Evolutionary conservation across 1,140 invertebrate species (phyloP), one percentile per base, ranked within the genome.

Genomic region (Ectropis grisescens): DNA sequence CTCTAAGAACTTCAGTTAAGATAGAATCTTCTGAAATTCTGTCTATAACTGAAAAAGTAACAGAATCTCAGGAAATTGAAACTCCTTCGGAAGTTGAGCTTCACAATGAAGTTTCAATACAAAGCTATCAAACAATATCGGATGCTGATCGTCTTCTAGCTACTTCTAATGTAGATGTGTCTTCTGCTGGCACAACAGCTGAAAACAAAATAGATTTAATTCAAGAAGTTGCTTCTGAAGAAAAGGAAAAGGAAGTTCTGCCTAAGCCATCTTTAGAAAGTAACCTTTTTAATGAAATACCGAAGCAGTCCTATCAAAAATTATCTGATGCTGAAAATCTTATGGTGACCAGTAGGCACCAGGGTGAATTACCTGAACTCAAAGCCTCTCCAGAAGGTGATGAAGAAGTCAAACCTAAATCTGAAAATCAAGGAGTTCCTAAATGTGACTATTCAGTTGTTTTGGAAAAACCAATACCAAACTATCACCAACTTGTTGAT

Each of bases 101-200:
- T 13, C 13, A 22, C 23, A 16, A 8, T 13, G 34, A 55, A 33
- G 13, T 41, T 6, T 41, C 41, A 6, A 14, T 11, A 10, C 24
- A 38, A 26, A 41, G 26, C n/a, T 47, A 56, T 33, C 43, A 56
- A 28, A 46, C 49, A 30, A 44, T 56, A 6, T 26, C 32, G 12
- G 41, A 55, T 28, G 45, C 46, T 25, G 56, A 52, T 41, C 35
- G 22, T 19, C 19, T 37, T 13, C 32, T 51, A 26, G 45, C 12
- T 22, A 10, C 19, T 11, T 10, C 2, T 14, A 14, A 14, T 4
- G 16, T 19, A 19, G 16, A 19, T 19, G 8, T 4, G 8, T 19
- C 8, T 4, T 19, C 8, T 4, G 3, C 16, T 4, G 16, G 3
- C 8, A 19, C 3, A 19, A 3, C 8, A 19, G 16, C 16, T 19